Percentiles rank a stretch among this genome's conserved stretches.
phyloP scores from a whole-genome alignment of 2,113 vertebrate species.

The Caranx ignobilis region DNA sequence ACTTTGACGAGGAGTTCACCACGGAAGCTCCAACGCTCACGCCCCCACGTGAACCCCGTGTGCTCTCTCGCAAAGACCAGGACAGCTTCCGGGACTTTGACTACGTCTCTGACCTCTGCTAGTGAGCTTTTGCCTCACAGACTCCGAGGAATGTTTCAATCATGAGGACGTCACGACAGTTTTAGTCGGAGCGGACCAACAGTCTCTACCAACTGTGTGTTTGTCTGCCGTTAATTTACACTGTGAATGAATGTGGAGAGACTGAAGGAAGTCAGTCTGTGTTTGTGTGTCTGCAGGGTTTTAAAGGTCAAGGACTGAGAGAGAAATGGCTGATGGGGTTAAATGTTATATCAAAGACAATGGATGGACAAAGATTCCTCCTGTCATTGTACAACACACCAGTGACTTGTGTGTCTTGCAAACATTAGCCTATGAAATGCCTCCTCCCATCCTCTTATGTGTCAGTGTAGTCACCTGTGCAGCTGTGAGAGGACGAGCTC shows the following conservation, averaged over 20 bases:
- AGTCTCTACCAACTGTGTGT: slow-evolving; percentile 1
- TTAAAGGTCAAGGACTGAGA: slow-evolving; percentile 43
- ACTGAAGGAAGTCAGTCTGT: slow-evolving; percentile 29
- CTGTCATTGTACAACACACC: slow-evolving; percentile 39
- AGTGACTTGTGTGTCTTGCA: slow-evolving; percentile 45
- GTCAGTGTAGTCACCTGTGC: slow-evolving; percentile 43
- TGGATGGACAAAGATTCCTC: slow-evolving; percentile 9
- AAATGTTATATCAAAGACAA: slow-evolving; percentile 9
- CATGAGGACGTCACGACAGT: not conserved
- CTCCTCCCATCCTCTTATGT: slow-evolving; percentile 29
- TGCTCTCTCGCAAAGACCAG: slow-evolving; percentile 95
- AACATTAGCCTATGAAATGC: slow-evolving; percentile 44
- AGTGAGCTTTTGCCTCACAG: slow-evolving; percentile 54
- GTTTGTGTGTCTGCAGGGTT: slow-evolving; percentile 44
- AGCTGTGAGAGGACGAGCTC: slow-evolving; percentile 52
- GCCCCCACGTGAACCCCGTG: slow-evolving; percentile 94
- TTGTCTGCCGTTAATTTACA: slow-evolving; percentile 53
- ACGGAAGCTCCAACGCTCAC: slow-evolving; percentile 93
- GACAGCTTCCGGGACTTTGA: slow-evolving; percentile 98
- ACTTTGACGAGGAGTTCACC: slow-evolving; percentile 99
- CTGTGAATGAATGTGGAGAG: slow-evolving; percentile 75
- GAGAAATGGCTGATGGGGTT: slow-evolving; percentile 8
- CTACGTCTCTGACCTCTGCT: slow-evolving; percentile 98
- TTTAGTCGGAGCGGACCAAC: not conserved
- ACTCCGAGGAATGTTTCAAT: slow-evolving; percentile 32